Conservation (phyloP, 2,888 invertebrate genomes). For the Epicampocera succincta region DNA sequence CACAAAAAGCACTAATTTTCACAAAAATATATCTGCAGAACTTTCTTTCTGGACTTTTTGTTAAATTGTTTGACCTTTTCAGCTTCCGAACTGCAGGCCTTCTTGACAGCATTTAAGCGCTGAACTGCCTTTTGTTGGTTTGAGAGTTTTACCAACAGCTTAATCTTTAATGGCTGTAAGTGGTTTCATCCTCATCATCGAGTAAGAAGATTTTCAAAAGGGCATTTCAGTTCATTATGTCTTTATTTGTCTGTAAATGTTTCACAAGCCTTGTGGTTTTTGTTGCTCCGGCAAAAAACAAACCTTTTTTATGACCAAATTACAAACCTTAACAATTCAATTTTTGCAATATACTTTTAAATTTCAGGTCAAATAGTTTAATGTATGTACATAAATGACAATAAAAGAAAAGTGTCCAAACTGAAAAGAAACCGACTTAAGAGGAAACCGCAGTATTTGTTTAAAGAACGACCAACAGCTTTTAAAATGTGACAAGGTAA, state of each 20-base stretch:
- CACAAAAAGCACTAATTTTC: too few relatives aligned
- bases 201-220: slow-evolving; percentile 2
- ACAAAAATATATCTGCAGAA: too few relatives aligned
- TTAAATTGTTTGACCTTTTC: too few relatives aligned
- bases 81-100: slow-evolving; percentile 1
- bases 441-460: neutral
- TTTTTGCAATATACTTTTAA: too few relatives aligned
- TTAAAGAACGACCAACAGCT: neutral
- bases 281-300: neutral
- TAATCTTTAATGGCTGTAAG: slow-evolving; percentile 36
- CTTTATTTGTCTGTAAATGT: neutral
- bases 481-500: slow-evolving; percentile 2
- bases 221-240: slow-evolving; percentile 27
- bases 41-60: too few relatives aligned
- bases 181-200: slow-evolving; percentile 15
- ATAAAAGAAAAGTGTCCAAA: too few relatives aligned
- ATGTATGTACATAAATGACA: too few relatives aligned
- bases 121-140: slow-evolving; percentile 8
- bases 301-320: neutral
- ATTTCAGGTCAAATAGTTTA: too few relatives aligned
- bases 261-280: slow-evolving; percentile 29
- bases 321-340: neutral
- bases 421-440: neutral
- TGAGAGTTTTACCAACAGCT: slow-evolving; percentile 24
- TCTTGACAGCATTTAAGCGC: slow-evolving; percentile 3